Conservation (phyloP, 2,113 vertebrate species). For the Dicerorhinus sumatrensis region DNA sequence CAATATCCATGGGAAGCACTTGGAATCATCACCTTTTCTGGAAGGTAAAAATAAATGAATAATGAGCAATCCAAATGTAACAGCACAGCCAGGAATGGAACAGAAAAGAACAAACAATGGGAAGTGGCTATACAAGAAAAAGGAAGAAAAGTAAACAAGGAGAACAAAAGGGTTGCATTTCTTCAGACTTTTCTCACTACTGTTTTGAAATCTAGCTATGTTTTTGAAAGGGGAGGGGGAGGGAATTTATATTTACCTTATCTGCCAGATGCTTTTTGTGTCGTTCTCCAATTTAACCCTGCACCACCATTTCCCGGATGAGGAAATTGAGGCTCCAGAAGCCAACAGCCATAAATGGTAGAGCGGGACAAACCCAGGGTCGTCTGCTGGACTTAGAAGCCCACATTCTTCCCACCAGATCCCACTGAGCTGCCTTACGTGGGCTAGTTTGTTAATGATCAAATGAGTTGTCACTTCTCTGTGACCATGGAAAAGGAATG, state of each 20-base stretch:
- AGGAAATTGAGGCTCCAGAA: not conserved
- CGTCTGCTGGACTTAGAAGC: not conserved
- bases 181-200: not conserved
- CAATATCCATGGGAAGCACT: fast-evolving
- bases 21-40: not conserved
- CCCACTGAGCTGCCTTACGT: not conserved
- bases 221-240: not conserved
- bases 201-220: not conserved
- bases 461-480: not conserved
- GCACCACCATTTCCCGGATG: not conserved
- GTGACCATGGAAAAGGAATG: not conserved
- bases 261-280: not conserved
- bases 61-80: fast-evolving
- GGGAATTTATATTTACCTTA: not conserved
- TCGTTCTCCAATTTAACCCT: not conserved
- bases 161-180: not conserved
- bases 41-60: not conserved
- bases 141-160: not conserved
- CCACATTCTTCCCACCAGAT: no score
- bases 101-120: no score
- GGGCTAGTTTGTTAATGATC: no score
- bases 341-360: not conserved
- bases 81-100: not conserved
- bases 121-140: not conserved
- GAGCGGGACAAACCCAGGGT: no score